phyloP scores from a whole-genome alignment of 2,888 invertebrate species.

The Lathronympha strigana region DNA sequence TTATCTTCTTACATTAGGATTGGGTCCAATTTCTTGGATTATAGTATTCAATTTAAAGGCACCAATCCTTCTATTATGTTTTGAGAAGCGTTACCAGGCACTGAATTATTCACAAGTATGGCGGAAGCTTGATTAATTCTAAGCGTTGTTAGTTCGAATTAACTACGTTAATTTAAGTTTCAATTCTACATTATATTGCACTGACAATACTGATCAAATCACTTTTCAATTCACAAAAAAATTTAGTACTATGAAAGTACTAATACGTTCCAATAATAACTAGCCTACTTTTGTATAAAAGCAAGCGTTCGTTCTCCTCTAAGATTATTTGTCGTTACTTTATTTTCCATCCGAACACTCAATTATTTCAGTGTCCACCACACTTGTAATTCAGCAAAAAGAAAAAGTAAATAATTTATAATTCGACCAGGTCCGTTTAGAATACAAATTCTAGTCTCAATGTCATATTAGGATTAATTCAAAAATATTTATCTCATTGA shows the following conservation, averaged over 20 bases:
- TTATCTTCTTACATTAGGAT: slow-evolving; percentile 17
- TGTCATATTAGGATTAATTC: too few species aligned
- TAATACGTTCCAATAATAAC: neutral
- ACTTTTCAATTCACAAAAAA: neutral
- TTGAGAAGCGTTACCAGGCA: slow-evolving; percentile 24
- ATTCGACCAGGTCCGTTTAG: slow-evolving; percentile 9
- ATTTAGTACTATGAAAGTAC: neutral
- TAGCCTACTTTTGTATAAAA: neutral
- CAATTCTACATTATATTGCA: slow-evolving; percentile 22
- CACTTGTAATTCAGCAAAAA: slow-evolving; percentile 22
- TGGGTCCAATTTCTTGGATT: neutral
- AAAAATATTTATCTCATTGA: too few species aligned
- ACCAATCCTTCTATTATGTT: neutral
- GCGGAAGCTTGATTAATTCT: slow-evolving; percentile 26
- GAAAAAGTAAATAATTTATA: neutral
- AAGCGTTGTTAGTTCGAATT: slow-evolving; percentile 27
- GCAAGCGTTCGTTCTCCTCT: neutral
- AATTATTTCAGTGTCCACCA: slow-evolving; percentile 20
- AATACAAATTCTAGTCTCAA: too few species aligned
- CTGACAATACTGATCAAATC: slow-evolving; percentile 22
- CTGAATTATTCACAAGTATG: slow-evolving; percentile 25
- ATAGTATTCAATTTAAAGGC: neutral
- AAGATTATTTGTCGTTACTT: neutral
- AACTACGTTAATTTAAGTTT: slow-evolving; percentile 10
- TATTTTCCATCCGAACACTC: neutral